Base-by-base conservation (phyloP, 2,888 invertebrate genomes). In the Odontocolon sp. region DNA sequence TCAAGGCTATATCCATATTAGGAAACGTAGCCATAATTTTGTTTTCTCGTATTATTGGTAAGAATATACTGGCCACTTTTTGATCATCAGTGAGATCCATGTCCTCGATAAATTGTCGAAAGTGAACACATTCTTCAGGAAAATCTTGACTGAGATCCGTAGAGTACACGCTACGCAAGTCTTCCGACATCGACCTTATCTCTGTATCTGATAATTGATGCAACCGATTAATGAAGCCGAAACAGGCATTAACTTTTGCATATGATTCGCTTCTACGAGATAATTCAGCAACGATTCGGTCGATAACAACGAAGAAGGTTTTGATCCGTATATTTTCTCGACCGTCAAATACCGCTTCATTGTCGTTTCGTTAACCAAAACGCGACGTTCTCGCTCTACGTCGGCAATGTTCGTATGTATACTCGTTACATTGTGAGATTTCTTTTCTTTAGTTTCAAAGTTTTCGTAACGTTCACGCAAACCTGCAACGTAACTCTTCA, bases 341-440 rank as follows among this genome's bases (percentile, higher is more conserved):
- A 3, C 68, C 68, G 28, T 74, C 68, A 11, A 74, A 63, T 74
- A 45, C 26, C 68, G 63, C 56, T 42, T 74, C 79, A 61, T 79
- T 79, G 42, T 40, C 66, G 36, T 59, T 69, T 11, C 64, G 36
- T 56, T 79, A 52, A 59, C 67, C 74, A 50, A 74, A 64, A 52
- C 59, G 66, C 21, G 59, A 31, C 23, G 52, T 68, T 59, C 74
- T 79, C 31, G 54, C 56, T 38, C 38, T 69, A 26, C 57, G 18
- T 50, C 57, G 68, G 5, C 56, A 59, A 40, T 68, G 72, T 23
- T 77, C 75, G 28, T 59, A 54, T 38, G 64, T 71, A 14, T 77
- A 74, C 28, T 56, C 56, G 5, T 71, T 82, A 42, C 59, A 73
- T 42, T 59, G 23, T 5, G 61, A 63, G 63, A 33, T n/a, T 74